Evolutionary conservation across 92 coral and sea anemone species (phyloP), one percentile per base, ranked within the genome.

Genomic region (Nematostella vectensis): DNA sequence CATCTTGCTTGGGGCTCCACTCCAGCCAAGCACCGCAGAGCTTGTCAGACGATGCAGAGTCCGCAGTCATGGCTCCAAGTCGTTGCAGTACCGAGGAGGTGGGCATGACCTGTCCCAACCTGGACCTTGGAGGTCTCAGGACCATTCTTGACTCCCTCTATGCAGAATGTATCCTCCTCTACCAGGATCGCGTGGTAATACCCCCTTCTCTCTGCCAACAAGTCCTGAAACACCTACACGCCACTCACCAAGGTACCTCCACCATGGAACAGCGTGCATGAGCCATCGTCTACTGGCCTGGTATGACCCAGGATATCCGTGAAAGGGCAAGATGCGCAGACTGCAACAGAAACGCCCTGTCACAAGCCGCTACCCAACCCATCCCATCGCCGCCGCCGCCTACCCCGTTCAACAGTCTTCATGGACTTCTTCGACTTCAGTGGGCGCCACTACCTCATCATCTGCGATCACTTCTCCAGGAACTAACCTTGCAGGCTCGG

Each of bases 381-480:
- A n/a, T n/a, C n/a, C n/a, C n/a, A n/a, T n/a, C n/a, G n/a, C n/a
- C n/a, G n/a, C n/a, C 59, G 50, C 74, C 74, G 16, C 59, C 74
- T 25, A 64, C 69, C 21, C 84, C 78, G n/a, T 70, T 78, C 43
- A 70, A 78, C 70, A 30, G 71, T 71, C 39, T 65, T 65, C 27
- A 70, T 71, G 17, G 79, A 71, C 72, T 65, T 78, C 59, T 71
- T 77, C 64, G 44, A 52, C 68, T 31, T 57, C 36, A 40, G 69
- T 2, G 78, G 74, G 58, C 64, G 27, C 59, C 80, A 72, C 13
- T 79, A 79, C 50, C 56, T 72, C 0, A 64, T 79, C 21, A 62
- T 52, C 21, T 79, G 71, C 21, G 80, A 79, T 39, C 71, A 71
- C 63, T 71, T 72, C n/a, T n/a, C n/a, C n/a, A n/a, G n/a, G n/a